These are phyloP conservation scores for Genyomyrus donnyi DNA, from an alignment of 2,113 vertebrate species.

Conservation along the genomic window DNA sequence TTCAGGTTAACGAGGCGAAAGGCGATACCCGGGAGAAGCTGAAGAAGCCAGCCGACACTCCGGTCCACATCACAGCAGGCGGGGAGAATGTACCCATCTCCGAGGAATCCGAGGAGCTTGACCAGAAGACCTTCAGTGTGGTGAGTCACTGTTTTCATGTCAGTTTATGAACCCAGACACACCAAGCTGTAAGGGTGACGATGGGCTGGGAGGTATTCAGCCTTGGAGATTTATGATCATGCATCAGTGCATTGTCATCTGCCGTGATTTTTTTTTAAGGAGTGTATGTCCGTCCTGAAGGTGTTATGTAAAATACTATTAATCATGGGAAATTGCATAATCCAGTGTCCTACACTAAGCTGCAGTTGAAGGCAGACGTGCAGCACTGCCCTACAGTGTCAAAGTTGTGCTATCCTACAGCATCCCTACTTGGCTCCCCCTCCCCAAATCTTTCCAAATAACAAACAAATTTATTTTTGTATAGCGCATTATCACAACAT, in stretches of 20 bases:
- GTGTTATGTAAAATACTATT: background rate
- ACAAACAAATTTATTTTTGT: background rate
- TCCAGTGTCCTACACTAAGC: background rate
- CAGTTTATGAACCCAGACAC: background rate
- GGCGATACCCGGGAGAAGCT: slow-evolving; percentile 72
- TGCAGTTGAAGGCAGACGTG: background rate
- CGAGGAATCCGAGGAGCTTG: slow-evolving; percentile 91
- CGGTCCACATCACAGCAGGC: slow-evolving; percentile 76
- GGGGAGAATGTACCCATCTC: slow-evolving; percentile 74
- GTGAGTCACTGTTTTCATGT: slow-evolving; percentile 55
- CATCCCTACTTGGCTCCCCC: background rate
- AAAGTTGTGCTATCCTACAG: background rate
- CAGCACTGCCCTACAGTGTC: background rate
- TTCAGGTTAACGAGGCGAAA: slow-evolving; percentile 70
- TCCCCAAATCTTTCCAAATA: background rate
- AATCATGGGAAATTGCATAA: background rate
- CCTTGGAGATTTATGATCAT: background rate
- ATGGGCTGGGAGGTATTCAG: background rate
- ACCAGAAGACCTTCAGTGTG: slow-evolving; percentile 97
- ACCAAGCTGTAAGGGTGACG: background rate
- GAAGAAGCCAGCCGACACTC: slow-evolving; percentile 75
- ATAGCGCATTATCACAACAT: too few relatives aligned
- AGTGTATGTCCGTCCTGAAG: background rate
- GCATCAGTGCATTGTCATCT: background rate
- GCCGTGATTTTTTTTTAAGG: background rate